Percentiles rank a stretch among this genome's conserved stretches.
phyloP scores from a whole-genome alignment of 2,113 vertebrate species.

The Recurvirostra avosetta region DNA sequence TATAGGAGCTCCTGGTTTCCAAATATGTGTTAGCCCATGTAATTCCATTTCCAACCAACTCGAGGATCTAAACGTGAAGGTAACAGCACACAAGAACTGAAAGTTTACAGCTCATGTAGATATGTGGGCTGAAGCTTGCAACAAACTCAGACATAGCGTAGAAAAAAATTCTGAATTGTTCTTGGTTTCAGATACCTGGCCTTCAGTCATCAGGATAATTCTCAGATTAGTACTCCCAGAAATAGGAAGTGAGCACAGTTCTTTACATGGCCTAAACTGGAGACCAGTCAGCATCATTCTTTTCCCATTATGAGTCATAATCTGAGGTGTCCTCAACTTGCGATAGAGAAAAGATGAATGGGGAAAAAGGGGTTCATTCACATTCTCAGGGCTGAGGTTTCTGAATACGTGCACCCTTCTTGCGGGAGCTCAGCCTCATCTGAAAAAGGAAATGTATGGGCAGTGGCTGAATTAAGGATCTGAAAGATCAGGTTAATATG shows the following conservation, averaged over 20 bases:
- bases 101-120: neutral
- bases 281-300: neutral
- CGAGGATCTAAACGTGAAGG: neutral
- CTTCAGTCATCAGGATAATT: neutral
- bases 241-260: neutral
- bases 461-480: neutral
- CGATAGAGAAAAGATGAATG: neutral
- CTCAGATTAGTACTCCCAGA: neutral
- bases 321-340: neutral
- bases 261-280: neutral
- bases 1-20: neutral
- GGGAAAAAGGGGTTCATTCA: neutral
- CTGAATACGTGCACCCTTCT: neutral
- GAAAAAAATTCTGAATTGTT: neutral
- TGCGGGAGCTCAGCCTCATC: neutral
- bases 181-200: neutral
- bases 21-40: neutral
- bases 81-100: neutral
- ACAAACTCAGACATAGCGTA: neutral
- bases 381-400: neutral
- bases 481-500: neutral
- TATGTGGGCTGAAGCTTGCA: neutral
- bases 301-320: neutral
- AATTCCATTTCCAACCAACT: neutral
- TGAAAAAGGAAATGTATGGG: neutral